Evolutionary conservation across 2,888 invertebrate species (phyloP), one percentile per base, ranked within the genome.

Genomic region (Smittia aterrima): DNA sequence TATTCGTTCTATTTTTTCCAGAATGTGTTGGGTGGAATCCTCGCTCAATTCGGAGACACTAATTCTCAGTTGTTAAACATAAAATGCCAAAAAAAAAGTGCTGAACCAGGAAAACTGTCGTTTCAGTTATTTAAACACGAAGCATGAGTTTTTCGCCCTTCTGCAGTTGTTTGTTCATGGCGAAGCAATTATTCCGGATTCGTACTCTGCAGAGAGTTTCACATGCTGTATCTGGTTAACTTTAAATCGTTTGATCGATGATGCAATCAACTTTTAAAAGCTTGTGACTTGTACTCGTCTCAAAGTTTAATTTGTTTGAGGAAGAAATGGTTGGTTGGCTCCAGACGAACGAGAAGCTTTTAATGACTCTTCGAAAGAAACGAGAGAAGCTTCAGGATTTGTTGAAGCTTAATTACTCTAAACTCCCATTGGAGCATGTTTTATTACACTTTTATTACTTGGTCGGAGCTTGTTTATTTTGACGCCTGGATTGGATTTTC

Each of bases 21-120:
- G 24, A 16, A 66, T 66, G 58, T 64, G 64, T 16, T 7, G 18
- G 22, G 20, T 9, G 22, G 58, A 1, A 22, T 20, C 9, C 20
- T 58, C 64, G 25, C 4, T n/a, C 20, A 7, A 25, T 13, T 66
- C 27, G 9, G 25, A 25, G 66, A 66, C 40, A 66, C 66, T 40
- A 38, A 66, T 66, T 66, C 16, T 40, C 38, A 66, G 66, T 66
- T 66, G 66, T 66, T 66, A 9, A 38, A 66, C 66, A 66, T 24
- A 38, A 66, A 40, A 18, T n/a, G 13, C 4, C 24, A 1, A 20
- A 16, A 22, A 62, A 62, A 66, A 66, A 66, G 7, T 20, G 66
- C 64, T 64, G 64, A 64, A 62, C n/a, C 4, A 18, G 62, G 20
- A 62, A 62, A 66, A 66, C 25, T 66, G 4, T 66, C 66, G 20